Evolutionary conservation across 2,888 invertebrate species (phyloP), one percentile per base, ranked within the genome.

Genomic region (Halictus quadricinctus): DNA sequence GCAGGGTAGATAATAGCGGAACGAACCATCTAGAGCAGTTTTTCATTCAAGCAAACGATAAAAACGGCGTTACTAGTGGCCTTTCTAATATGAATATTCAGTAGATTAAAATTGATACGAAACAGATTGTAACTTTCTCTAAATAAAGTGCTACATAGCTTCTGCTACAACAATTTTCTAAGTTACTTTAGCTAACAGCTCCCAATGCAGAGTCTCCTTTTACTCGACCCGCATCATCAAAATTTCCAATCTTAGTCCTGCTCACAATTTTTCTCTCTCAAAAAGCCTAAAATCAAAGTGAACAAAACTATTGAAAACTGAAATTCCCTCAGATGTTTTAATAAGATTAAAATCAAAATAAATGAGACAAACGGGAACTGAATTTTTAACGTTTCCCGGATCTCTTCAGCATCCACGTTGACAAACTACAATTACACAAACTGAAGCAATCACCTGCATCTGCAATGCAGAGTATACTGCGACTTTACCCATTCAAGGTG

Each of bases 1-100:
- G 21, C 12, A 50, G 36, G 43, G 60, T 74, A 83, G 74, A 78
- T 48, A 84, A 77, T 60, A 82, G 60, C 43, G 8, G 29, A 25
- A 15, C 25, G 25, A 15, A 60, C 8, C 15, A 0, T 60, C 6
- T 3, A 50, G 15, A 8, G 29, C 1, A 7, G 29, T 64, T 21
- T n/a, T 18, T 12, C 41, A 12, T 48, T 50, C 10, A 29, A 10
- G 4, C 25, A 21, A 18, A 6, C 13, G 50, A 66, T 18, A 48
- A 46, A 46, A 72, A 72, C 8, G 0, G 13, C 43, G 41, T 70
- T 25, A 25, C 46, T 36, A 3, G 29, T 36, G 15, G 18, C 36
- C 36, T 18, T 29, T 36, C 18, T 66, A 36, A 18, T 8, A 18
- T 36, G 13, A 25, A 25, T 60, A 60, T 60, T 25, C 15, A 60